Percentiles rank a stretch among this genome's conserved stretches.
phyloP scores from a whole-genome alignment of 2,888 invertebrate species.

The Mimachlamys varia region DNA sequence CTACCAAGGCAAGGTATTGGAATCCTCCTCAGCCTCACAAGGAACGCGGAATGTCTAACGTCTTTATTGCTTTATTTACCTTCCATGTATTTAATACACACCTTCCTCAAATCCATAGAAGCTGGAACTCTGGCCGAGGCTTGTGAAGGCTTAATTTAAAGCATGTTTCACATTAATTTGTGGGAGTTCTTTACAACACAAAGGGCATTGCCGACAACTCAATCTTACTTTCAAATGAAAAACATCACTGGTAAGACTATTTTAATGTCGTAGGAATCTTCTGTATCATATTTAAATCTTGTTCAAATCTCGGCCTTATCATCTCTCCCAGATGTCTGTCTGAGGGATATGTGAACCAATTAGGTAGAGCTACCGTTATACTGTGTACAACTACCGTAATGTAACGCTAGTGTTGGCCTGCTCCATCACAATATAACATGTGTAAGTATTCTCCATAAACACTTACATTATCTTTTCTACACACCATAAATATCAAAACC shows the following conservation, averaged over 20 bases:
- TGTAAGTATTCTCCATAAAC: too few relatives aligned
- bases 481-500: too few relatives aligned
- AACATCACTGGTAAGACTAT: not conserved
- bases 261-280: not conserved
- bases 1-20: not conserved
- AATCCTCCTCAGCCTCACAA: not conserved
- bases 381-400: not conserved
- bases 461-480: too few relatives aligned
- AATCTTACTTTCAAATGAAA: constrained; percentile 34
- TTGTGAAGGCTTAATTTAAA: not conserved
- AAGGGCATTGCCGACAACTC: not conserved
- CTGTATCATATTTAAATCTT: constrained; percentile 2
- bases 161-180: constrained; percentile 24
- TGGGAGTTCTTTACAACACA: not conserved
- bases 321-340: not conserved
- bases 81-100: not conserved
- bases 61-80: not conserved
- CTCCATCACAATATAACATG: not conserved
- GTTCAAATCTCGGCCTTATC: not conserved
- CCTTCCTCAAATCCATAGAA: not conserved
- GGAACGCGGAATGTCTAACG: not conserved
- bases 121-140: not conserved
- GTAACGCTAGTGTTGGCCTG: not conserved
- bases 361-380: not conserved
- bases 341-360: not conserved